phyloP scores from a whole-genome alignment of 2,888 invertebrate species.

The Andrena praecox region DNA sequence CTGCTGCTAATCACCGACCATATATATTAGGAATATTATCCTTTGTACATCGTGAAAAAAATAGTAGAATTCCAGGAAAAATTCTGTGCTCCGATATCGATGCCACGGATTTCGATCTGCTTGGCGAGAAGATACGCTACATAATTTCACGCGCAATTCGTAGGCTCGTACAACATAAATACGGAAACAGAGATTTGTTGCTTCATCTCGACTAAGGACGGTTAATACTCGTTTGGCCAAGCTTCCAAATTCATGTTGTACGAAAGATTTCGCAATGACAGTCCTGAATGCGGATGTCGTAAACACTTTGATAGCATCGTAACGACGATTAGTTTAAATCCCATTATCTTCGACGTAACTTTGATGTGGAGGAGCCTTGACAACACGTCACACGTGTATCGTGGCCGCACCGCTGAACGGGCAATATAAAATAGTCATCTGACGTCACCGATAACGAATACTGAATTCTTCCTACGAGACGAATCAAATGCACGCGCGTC shows the following conservation, averaged over 20 bases:
- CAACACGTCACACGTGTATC: no score
- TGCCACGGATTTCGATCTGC: constrained; percentile 2
- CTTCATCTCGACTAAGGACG: constrained; percentile 42
- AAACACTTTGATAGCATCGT: background rate
- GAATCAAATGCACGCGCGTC: constrained; percentile 54
- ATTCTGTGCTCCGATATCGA: constrained; percentile 29
- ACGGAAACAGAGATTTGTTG: background rate
- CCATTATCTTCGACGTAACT: constrained; percentile 1
- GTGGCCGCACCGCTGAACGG: no score
- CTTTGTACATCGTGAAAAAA: constrained; percentile 14
- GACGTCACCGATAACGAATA: constrained; percentile 45
- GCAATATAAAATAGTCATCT: background rate
- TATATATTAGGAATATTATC: constrained; percentile 15
- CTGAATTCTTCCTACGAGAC: constrained; percentile 23
- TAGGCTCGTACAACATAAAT: constrained; percentile 25
- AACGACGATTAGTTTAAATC: background rate
- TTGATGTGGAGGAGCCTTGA: background rate
- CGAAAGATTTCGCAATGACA: background rate
- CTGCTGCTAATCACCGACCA: background rate
- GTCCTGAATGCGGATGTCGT: background rate
- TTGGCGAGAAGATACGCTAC: background rate
- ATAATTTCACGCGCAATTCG: background rate
- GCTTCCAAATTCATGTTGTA: constrained; percentile 1
- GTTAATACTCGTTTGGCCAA: constrained; percentile 29
- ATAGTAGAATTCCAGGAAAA: constrained; percentile 27